Percentiles rank a stretch among this genome's conserved stretches.
Conservation (phyloP, 2,113 vertebrate species). For the Atlantisia rogersi region DNA sequence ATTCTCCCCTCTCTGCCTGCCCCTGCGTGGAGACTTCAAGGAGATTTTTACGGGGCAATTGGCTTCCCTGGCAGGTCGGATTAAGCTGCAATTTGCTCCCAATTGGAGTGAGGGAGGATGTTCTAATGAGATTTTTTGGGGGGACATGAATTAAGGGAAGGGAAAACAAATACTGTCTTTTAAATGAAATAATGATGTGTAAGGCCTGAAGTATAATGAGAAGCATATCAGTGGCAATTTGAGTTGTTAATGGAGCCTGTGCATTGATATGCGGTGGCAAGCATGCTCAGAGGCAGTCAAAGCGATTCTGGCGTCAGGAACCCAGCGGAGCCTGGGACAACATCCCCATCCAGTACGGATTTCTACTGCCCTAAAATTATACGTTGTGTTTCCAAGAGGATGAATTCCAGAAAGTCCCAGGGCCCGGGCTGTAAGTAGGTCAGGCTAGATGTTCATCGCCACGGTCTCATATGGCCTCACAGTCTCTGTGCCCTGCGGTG, state of each 20-base stretch:
- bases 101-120: neutral
- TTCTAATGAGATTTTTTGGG: neutral
- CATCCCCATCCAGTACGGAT: neutral
- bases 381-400: neutral
- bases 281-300: neutral
- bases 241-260: slow-evolving; percentile 3
- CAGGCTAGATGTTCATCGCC: slow-evolving; percentile 38
- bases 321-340: neutral
- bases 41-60: slow-evolving; percentile 3
- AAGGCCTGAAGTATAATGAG: slow-evolving; percentile 1
- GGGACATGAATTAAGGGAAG: neutral
- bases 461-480: neutral
- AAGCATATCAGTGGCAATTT: neutral
- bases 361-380: neutral
- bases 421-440: slow-evolving; percentile 53
- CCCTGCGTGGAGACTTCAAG: neutral
- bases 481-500: neutral
- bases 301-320: neutral
- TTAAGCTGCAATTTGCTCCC: neutral
- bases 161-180: slow-evolving; percentile 1
- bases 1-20: neutral
- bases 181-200: slow-evolving; percentile 28
- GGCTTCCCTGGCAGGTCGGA: slow-evolving; percentile 29
- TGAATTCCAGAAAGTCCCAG: slow-evolving; percentile 38
- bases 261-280: neutral